Percentiles rank a stretch among this genome's conserved stretches.
Conservation (phyloP, 2,113 vertebrate genomes). For the Cynopterus brachyotis region DNA sequence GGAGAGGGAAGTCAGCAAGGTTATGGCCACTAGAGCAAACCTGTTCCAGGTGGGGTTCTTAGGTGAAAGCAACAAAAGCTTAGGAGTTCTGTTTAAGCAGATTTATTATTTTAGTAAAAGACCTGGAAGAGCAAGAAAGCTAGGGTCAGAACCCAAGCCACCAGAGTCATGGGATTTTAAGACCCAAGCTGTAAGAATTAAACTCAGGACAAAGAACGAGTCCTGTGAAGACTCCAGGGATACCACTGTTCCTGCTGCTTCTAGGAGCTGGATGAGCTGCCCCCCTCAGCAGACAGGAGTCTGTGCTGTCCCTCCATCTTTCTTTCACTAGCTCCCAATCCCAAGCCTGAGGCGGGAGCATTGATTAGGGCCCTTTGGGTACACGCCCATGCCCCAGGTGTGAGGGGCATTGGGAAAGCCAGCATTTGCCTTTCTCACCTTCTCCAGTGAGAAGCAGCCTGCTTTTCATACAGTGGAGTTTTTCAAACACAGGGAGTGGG, state of each 20-base stretch:
- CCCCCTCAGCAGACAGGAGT: neutral
- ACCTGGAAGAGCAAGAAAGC: neutral
- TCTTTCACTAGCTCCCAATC: neutral
- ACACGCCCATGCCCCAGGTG: fast-evolving
- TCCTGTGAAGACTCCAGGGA: no score
- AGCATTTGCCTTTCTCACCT: neutral
- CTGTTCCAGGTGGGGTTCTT: neutral
- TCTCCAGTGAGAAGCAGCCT: neutral
- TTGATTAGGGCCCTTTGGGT: fast-evolving
- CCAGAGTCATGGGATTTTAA: neutral
- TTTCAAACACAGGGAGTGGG: neutral
- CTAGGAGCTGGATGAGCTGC: neutral
- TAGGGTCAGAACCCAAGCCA: neutral
- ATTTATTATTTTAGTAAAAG: neutral
- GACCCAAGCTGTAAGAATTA: neutral
- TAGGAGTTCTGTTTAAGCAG: neutral
- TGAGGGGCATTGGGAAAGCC: fast-evolving
- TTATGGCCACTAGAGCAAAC: neutral
- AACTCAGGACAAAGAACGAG: neutral
- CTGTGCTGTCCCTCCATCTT: neutral
- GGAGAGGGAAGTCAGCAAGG: neutral
- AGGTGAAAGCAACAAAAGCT: neutral
- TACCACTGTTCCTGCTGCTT: neutral
- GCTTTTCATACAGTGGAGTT: neutral
- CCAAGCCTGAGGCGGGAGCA: neutral